Percentiles rank a stretch among this genome's conserved stretches.
These are phyloP conservation scores for Drosophila aldrichi DNA, from an alignment of 2,888 invertebrate genomes.

Conservation along the genomic window DNA sequence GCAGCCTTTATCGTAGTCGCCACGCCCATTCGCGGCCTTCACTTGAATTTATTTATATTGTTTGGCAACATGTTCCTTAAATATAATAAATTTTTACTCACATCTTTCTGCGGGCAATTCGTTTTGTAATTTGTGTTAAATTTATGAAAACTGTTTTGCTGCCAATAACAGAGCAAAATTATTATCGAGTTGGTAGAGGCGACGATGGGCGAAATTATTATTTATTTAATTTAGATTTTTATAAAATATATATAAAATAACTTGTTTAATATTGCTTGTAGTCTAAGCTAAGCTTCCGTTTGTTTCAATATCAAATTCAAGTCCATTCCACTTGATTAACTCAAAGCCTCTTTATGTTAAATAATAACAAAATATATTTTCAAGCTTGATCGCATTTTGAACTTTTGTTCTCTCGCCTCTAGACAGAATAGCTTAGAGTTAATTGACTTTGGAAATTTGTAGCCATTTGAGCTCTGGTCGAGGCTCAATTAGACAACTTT, in stretches of 20 bases:
- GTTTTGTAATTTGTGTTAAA: slow-evolving; percentile 38
- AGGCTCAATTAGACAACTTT: slow-evolving; percentile 48
- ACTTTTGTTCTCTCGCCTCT: neutral
- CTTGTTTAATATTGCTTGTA: too few species aligned
- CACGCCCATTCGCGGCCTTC: slow-evolving; percentile 15
- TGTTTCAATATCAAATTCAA: neutral
- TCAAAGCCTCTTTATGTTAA: neutral
- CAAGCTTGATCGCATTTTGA: slow-evolving; percentile 3
- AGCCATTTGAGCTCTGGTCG: neutral
- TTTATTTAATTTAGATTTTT: too few species aligned
- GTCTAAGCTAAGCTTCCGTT: too few species aligned
- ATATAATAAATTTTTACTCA: slow-evolving; percentile 62
- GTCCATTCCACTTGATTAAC: neutral
- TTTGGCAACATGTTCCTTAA: slow-evolving; percentile 66
- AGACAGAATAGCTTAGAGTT: neutral
- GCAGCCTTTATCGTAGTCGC: slow-evolving; percentile 26
- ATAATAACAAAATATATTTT: slow-evolving; percentile 3
- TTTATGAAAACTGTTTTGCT: slow-evolving; percentile 40
- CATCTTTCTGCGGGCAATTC: slow-evolving; percentile 27
- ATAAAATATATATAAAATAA: too few species aligned
- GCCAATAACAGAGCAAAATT: slow-evolving; percentile 1
- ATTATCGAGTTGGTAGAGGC: neutral
- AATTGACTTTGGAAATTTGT: slow-evolving; percentile 3
- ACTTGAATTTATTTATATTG: slow-evolving; percentile 62
- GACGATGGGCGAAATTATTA: too few species aligned